Percentiles rank a stretch among this genome's conserved stretches.
These are phyloP conservation scores for Nothocercus nigrocapillus DNA, from an alignment of 2,113 vertebrate species.

Conservation along the genomic window DNA sequence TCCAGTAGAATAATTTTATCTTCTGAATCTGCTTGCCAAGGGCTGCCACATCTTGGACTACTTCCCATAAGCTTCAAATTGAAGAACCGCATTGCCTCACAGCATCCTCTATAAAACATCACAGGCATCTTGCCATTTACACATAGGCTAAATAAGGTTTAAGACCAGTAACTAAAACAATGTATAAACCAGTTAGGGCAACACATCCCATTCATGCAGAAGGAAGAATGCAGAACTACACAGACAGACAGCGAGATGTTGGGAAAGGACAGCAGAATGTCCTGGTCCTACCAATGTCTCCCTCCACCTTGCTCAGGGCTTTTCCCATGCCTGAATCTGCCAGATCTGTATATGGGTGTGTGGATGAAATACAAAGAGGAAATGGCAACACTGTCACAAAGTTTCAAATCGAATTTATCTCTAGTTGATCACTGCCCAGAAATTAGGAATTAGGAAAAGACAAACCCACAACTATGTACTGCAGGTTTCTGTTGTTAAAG, in stretches of 20 bases:
- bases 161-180: background rate
- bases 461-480: background rate
- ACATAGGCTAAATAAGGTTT: background rate
- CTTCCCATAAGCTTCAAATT: background rate
- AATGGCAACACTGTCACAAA: background rate
- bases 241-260: too few species aligned
- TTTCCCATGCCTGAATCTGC: background rate
- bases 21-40: background rate
- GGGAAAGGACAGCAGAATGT: background rate
- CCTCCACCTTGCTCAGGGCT: background rate
- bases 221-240: background rate
- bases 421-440: background rate
- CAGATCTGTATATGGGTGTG: background rate
- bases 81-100: background rate
- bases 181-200: background rate
- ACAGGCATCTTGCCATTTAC: background rate
- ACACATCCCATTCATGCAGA: background rate
- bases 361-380: background rate
- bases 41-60: background rate
- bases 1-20: background rate
- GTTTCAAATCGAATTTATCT: background rate
- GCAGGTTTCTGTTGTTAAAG: background rate
- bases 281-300: background rate
- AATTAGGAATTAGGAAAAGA: background rate
- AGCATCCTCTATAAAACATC: background rate